Conservation (phyloP, 2,113 vertebrate species). For the Pseudopipra pipra region DNA sequence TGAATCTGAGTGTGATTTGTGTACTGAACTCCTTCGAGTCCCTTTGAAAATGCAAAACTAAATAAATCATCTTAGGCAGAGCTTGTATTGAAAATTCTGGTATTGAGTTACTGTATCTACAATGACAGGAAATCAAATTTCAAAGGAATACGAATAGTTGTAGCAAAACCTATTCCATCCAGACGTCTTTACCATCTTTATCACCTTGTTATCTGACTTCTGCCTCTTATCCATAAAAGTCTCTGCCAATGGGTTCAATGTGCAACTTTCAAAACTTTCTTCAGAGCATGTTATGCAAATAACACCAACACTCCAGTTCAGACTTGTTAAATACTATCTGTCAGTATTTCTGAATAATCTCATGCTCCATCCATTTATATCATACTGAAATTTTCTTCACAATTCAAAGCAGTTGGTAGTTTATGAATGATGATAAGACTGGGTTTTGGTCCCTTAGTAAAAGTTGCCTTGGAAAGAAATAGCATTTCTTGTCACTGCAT, state of each 20-base stretch:
- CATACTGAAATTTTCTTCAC: not conserved
- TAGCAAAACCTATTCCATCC: not conserved
- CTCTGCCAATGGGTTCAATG: not conserved
- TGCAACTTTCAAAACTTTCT: not conserved
- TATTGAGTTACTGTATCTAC: not conserved
- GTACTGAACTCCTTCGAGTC: not conserved
- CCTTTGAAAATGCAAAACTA: not conserved
- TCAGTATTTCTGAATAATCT: not conserved
- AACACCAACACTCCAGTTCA: accelerated
- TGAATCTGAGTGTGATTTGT: not conserved
- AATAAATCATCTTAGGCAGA: not conserved
- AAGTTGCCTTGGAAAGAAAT: not conserved
- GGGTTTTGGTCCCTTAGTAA: not conserved
- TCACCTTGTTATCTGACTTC: not conserved
- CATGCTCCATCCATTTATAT: not conserved
- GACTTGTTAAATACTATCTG: not conserved
- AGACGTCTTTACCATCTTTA: not conserved
- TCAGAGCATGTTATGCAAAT: not conserved
- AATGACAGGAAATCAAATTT: not conserved
- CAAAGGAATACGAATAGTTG: not conserved
- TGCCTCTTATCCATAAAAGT: not conserved
- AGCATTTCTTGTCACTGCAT: not conserved
- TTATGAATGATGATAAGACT: not conserved
- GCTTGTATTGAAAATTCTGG: not conserved
- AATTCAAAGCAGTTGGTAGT: not conserved